A percentile compares a stretch with the other conserved stretches of the same genome.
Evolutionary conservation across 2,888 invertebrate genomes (phyloP).

Genomic region (Machimus rusticus): DNA sequence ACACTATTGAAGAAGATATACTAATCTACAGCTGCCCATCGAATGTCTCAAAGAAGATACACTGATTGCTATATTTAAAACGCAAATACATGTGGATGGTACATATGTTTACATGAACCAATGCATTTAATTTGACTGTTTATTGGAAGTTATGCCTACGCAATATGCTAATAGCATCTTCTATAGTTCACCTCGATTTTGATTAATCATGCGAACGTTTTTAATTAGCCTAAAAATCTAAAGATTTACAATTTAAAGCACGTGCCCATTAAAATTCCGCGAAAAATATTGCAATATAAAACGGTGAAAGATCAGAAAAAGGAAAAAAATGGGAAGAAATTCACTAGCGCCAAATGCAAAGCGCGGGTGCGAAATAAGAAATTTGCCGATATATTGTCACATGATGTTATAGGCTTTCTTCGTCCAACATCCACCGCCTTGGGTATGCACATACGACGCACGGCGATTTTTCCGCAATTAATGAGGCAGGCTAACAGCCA

Average conservation of each 20-base stretch:
- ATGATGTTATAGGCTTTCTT: not conserved
- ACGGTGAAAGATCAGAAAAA: not conserved
- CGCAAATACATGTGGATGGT: no score
- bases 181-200: not conserved
- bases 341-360: not conserved
- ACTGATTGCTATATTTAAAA: no score
- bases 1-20: no score
- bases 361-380: not conserved
- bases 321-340: not conserved
- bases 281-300: not conserved
- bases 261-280: not conserved
- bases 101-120: no score
- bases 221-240: not conserved
- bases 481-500: not conserved
- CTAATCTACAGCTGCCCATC: no score
- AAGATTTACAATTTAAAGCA: not conserved
- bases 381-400: not conserved
- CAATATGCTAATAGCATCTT: not conserved
- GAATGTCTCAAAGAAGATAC: no score
- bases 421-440: not conserved
- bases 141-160: not conserved
- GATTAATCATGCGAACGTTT: not conserved
- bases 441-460: not conserved
- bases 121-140: not conserved
- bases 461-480: not conserved